Evolutionary conservation across 2,113 vertebrate genomes (phyloP), one percentile per base, ranked within the genome.

Genomic region (Ptychochromis oligacanthus): DNA sequence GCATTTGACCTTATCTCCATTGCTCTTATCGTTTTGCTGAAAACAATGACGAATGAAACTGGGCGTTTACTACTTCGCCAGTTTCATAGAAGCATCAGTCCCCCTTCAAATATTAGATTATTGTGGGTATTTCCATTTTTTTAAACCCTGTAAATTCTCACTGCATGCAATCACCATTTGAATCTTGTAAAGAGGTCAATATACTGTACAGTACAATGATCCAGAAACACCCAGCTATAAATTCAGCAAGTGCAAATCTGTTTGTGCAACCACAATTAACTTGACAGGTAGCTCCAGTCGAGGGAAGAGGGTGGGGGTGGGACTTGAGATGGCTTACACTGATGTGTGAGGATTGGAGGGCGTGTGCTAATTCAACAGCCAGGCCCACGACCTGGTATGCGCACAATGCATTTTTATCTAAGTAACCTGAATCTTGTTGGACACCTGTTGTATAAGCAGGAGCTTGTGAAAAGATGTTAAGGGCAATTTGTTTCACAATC

Each of bases 261-360:
- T 74, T 38, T 60, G 52, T 81, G 52, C 54, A 65, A 84, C 76
- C 77, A 79, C 61, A 83, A 85, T 87, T 34, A 62, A 89, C 85
- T 77, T 87, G 83, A 90, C 79, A 84, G 61, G 76, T 55, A 46
- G 64, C 82, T 88, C 59, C 64, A 85, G 82, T 62, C 77, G 61
- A 57, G 49, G 74, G 64, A 67, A 67, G 36, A 6, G 36, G 75
- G 65, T 70, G 26, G 13, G 13, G 20, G 18, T 36, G 77, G 46
- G 17, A 18, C 1, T 14, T 54, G 54, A 77, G n/a, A 26, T 46
- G 86, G 80, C 62, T 56, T 79, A 67, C 38, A 64, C 38, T 79
- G 83, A 82, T 26, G 77, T 26, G 12, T 55, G 75, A 77, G 57
- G 61, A 78, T 38, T 40, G 54, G 26, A 75, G 67, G 4, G 20